Evolutionary conservation across 2,797 vertebrate genomes (phyloP).

Genomic region (Luscinia luscinia): DNA sequence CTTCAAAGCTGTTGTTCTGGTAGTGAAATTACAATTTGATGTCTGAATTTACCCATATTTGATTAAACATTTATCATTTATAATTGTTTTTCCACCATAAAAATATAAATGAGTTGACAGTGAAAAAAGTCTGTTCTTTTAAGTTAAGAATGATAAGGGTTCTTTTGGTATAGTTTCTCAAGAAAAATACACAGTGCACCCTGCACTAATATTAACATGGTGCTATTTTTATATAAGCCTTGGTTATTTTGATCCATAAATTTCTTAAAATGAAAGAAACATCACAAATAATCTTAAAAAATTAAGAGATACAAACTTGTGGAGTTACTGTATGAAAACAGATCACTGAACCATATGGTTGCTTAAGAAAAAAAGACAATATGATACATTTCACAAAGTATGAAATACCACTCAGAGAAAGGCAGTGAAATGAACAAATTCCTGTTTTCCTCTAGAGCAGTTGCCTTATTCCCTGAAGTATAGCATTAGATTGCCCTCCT

Average conservation of each 20-base stretch:
- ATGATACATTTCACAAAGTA: background rate
- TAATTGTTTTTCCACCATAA: background rate
- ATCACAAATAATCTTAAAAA: background rate
- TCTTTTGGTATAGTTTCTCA: background rate
- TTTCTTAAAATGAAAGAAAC: background rate
- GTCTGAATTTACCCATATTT: slow-evolving; percentile 11
- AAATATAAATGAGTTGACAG: background rate
- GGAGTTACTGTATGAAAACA: background rate
- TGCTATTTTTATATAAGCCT: background rate
- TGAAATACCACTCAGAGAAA: background rate
- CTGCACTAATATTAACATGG: background rate
- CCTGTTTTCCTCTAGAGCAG: background rate
- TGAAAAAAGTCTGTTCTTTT: background rate
- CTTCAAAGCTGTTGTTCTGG: slow-evolving; percentile 32
- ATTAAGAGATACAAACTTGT: background rate
- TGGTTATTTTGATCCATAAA: background rate
- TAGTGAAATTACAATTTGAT: slow-evolving; percentile 18
- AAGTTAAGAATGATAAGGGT: background rate
- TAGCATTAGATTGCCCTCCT: background rate
- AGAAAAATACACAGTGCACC: background rate
- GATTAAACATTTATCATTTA: slow-evolving; percentile 40
- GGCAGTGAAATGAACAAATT: background rate
- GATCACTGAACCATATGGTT: background rate
- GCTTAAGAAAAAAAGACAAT: background rate
- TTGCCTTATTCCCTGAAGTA: background rate